Base-by-base conservation (phyloP, 2,888 invertebrate species). In the Noctua janthe region DNA sequence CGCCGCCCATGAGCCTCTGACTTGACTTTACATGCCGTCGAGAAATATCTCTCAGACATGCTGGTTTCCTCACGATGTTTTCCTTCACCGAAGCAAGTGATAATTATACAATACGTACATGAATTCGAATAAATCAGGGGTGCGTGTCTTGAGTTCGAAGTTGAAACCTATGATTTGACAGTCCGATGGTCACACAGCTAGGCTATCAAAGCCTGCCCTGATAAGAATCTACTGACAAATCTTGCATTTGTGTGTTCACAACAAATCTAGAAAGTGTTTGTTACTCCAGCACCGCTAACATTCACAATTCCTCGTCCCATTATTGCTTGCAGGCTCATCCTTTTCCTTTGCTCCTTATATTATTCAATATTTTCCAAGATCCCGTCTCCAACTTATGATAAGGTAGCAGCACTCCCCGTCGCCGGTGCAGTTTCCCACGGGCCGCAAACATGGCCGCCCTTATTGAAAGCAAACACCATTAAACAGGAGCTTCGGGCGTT, bases 401-500 rank as follows among this genome's bases (percentile, higher is more conserved):
- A 74, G 66, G 78, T 76, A 71, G 76, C 88, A 87, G 11, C 85
- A 87, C 85, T 87, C 78, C n/a, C 51, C 47, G 71, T 67, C 71
- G 73, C 88, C 84, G 88, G 87, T 92, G 92, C 90, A 90, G 87
- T 90, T 91, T 93, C 92, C 90, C 93, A 92, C 91, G 91, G 82
- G 84, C 86, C 81, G 87, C 93, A 93, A 95, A 94, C 92, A 93
- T 87, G 80, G 84, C 82, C 74, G 84, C 91, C 84, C 94, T 94
- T 95, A 96, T 96, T 95, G 96, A 96, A 96, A 94, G 93, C 91
- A 96, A 95, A 96, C 96, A 96, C 94, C 93, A 94, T 95, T 95
- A 95, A 91, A 92, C 87, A 89, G 90, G 73, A 76, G 92, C 94
- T 91, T 80, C 90, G 78, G 89, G 92, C 91, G 89, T 90, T 92